Evolutionary conservation across 2,113 vertebrate genomes (phyloP), one percentile per base, ranked within the genome.

Genomic region (Oryzias celebensis): DNA sequence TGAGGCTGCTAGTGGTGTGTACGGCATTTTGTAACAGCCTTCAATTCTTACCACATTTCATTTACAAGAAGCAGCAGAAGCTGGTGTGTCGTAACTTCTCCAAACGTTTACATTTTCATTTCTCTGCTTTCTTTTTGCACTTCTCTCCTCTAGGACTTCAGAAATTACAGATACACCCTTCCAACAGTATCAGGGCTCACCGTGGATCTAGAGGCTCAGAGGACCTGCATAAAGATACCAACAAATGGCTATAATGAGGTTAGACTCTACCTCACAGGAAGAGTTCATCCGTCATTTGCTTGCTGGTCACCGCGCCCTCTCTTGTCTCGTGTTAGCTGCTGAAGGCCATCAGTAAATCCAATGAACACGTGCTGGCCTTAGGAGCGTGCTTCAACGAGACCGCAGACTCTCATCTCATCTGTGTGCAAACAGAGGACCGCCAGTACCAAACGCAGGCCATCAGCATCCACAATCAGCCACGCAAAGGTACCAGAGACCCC

Each of bases 381-480:
- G 97, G 95, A 0, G 95, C 97, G 0, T 96, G 95, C 78, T 99
- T 99, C 87, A 99, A 98, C 0, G 95, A 98, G 84, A 93, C 92
- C 14, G 97, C 97, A n/a, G 97, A 99, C 77, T 99, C 97, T 0
- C 97, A 99, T 61, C 94, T 99, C n/a, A 98, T 99, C 80, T 99
- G 97, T 24, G 96, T 99, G 6, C 97, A 99, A 91, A 97, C 94
- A 0, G 96, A 98, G 0, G 95, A 98, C 0, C 95, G 96, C 61
- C 96, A 98, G 84, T 99, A 99, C 81, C 97, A 99, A 90, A 99
- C 97, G 0, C 97, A 99, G 85, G 97, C 97, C 67, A 99, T 99
- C 93, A 99, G 97, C 89, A 99, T 99, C 86, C 97, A 99, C 81
- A 98, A 94, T 68, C 96, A 98, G 75, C 93, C 94, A 1, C 92